phyloP scores from a whole-genome alignment of 1,140 invertebrate species.

The Formica selysi region DNA sequence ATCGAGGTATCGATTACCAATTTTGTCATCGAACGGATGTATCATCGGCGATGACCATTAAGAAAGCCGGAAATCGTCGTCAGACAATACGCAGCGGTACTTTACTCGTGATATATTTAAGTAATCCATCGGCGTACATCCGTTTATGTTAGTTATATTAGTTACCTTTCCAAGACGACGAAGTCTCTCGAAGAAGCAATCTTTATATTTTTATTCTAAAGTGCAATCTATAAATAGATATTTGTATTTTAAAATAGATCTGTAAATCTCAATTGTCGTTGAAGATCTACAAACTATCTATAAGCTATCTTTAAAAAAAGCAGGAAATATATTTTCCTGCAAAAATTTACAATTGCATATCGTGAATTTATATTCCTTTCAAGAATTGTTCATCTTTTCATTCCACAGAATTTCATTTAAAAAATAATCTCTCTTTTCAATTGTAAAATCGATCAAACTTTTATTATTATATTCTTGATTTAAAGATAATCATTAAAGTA shows the following conservation, averaged over 20 bases:
- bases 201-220: background rate
- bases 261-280: background rate
- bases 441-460: background rate
- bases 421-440: background rate
- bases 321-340: background rate
- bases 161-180: background rate
- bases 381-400: background rate
- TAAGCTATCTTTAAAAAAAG: background rate
- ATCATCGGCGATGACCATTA: conserved; percentile 50
- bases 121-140: background rate
- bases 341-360: background rate
- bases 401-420: background rate
- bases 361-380: background rate
- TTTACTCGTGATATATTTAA: conserved; percentile 54
- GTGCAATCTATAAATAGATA: too few relatives aligned
- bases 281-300: background rate
- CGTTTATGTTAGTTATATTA: too few relatives aligned
- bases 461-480: background rate
- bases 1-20: conserved; percentile 69
- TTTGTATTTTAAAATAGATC: conserved; percentile 6
- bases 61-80: conserved; percentile 66
- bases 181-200: conserved; percentile 23
- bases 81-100: conserved; percentile 72
- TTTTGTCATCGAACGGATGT: conserved; percentile 61
- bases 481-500: background rate